Evolutionary conservation across 2,888 invertebrate species (phyloP).

Genomic region (Salticus scenicus): DNA sequence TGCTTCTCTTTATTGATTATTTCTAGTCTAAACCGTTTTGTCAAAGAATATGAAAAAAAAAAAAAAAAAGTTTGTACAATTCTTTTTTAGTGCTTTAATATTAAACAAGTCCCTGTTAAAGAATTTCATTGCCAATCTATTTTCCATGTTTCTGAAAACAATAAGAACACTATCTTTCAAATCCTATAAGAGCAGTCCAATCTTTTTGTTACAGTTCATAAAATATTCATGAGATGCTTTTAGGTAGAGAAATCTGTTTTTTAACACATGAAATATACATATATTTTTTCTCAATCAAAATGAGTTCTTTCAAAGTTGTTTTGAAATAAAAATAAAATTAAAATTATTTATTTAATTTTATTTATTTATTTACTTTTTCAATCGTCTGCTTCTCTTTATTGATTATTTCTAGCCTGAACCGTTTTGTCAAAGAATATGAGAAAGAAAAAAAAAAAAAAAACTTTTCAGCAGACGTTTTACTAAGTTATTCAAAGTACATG

Average conservation of each 20-base stretch:
- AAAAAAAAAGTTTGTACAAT: background rate
- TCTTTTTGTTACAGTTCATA: background rate
- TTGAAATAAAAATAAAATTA: background rate
- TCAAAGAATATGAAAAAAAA: background rate
- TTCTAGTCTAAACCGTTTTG: background rate
- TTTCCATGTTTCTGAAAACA: conserved; percentile 6
- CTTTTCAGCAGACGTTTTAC: background rate
- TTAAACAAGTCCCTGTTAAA: background rate
- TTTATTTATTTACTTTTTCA: too few relatives aligned
- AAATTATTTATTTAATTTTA: background rate
- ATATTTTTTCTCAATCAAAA: conserved; percentile 1
- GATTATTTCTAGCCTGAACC: background rate
- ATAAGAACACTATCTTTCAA: background rate
- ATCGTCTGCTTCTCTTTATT: background rate
- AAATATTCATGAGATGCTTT: conserved; percentile 4
- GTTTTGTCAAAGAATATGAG: background rate
- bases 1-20: background rate
- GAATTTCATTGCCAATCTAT: background rate
- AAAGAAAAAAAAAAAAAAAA: background rate
- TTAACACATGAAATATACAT: background rate
- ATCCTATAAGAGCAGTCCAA: background rate
- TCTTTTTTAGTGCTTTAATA: background rate
- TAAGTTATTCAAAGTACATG: background rate
- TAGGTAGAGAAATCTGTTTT: background rate
- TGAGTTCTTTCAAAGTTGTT: background rate